These are phyloP conservation scores for Lagodon rhomboides DNA, from an alignment of 2,797 vertebrate genomes.

Conservation along the genomic window DNA sequence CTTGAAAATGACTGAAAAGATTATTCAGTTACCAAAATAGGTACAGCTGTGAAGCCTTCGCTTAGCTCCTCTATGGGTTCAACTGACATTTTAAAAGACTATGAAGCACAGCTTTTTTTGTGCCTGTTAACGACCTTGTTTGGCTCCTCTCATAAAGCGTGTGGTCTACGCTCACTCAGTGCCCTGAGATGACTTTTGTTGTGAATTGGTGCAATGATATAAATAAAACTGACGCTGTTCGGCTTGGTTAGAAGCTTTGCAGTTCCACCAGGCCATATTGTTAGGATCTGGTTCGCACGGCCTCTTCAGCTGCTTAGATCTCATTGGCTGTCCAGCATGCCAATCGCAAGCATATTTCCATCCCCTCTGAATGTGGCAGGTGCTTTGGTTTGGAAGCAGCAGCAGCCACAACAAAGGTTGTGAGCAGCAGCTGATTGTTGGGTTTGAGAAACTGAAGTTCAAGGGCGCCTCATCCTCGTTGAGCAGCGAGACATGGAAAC, in stretches of 20 bases:
- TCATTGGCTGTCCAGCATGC: neutral
- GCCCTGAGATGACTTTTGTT: too few relatives aligned
- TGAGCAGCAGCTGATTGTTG: neutral
- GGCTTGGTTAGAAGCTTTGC: neutral
- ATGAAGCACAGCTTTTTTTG: neutral
- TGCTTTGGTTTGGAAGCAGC: neutral
- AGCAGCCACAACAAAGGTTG: neutral
- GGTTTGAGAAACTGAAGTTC: neutral
- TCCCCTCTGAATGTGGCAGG: neutral
- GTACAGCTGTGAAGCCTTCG: too few relatives aligned
- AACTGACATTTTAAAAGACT: neutral
- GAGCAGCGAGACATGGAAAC: conserved; percentile 13
- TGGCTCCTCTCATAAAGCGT: neutral
- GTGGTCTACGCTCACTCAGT: too few relatives aligned
- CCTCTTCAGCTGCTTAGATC: neutral
- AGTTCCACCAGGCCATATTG: neutral
- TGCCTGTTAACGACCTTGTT: neutral
- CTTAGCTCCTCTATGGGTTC: neutral
- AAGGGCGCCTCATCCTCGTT: neutral
- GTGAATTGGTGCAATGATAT: too few relatives aligned
- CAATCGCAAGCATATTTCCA: neutral
- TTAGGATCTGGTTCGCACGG: neutral
- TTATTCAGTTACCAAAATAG: too few relatives aligned
- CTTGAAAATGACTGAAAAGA: too few relatives aligned
- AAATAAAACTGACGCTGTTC: too few relatives aligned